Base-by-base conservation (phyloP, 2,888 invertebrate species). In the Rhyacophila evoluta region DNA sequence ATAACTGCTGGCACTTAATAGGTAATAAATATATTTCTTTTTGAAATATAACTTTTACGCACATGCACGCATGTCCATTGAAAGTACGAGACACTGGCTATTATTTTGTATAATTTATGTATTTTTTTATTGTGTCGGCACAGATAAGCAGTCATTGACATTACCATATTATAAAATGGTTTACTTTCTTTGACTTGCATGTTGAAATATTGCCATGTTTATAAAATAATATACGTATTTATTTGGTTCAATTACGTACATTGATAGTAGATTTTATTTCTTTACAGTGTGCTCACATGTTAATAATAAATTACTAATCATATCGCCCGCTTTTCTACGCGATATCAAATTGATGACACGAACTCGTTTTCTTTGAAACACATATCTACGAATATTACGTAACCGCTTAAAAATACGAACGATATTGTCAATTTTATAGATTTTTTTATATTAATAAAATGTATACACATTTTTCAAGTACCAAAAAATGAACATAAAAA, bases 111-210 rank as follows among this genome's bases (percentile, higher is more conserved):
- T 55, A 55, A 55, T 55, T 55, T 55, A 55, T 55, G 55, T 8
- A 55, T 12, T 55, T 8, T 55, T 55, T 55, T 55, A 25, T 19
- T 55, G 19, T 55, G 55, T 8, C 55, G 55, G 55, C 55, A 25
- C 55, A 55, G 55, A 55, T 55, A 55, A 55, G 55, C 55, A 55
- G 55, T 55, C 55, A 25, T 55, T 55, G 55, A 55, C 55, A 55
- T 55, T 55, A 10, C 55, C 55, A 55, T 55, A 55, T 4, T 33
- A 6, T 55, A 55, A 55, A 55, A 55, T 55, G 55, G 55, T 8
- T 55, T 19, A 55, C 55, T 55, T 55, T 55, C 55, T 19, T 15
- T 55, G 55, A 25, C 25, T 55, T 55, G 5, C 55, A 19, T 55
- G 55, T 55, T 55, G 55, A 55, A 55, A 55, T 55, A 55, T 55